Conservation (phyloP, 1,140 invertebrate species). For the Hyles euphorbiae region DNA sequence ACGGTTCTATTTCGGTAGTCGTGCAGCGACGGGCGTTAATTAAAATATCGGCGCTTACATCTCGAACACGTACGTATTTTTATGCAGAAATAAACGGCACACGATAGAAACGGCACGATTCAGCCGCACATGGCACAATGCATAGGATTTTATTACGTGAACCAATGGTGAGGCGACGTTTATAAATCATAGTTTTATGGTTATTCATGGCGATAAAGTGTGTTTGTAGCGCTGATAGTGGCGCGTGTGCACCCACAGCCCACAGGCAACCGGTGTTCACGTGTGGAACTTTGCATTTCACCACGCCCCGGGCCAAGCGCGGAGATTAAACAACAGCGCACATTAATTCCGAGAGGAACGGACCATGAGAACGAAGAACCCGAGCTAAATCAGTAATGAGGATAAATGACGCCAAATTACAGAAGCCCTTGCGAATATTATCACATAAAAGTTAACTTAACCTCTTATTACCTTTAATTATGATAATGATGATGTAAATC, state of each 20-base stretch:
- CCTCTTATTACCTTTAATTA: constrained; percentile 1
- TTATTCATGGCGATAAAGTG: constrained; percentile 50
- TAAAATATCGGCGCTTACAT: constrained; percentile 1
- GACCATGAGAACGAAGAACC: constrained; percentile 1
- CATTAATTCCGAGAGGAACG: constrained; percentile 7
- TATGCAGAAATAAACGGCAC: constrained; percentile 25
- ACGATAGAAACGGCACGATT: constrained; percentile 34
- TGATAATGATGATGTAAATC: constrained; percentile 1
- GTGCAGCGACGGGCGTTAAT: background rate
- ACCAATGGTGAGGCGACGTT: constrained; percentile 42
- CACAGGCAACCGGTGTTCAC: constrained; percentile 14
- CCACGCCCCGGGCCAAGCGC: constrained; percentile 7
- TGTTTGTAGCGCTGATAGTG: constrained; percentile 32
- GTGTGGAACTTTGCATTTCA: constrained; percentile 17
- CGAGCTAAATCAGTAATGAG: constrained; percentile 10
- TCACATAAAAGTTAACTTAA: background rate
- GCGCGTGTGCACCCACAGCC: constrained; percentile 22
- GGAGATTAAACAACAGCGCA: constrained; percentile 4
- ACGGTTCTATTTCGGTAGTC: background rate
- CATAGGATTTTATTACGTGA: constrained; percentile 40
- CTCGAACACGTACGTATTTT: constrained; percentile 4
- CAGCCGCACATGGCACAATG: constrained; percentile 34
- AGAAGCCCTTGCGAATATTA: constrained; percentile 1
- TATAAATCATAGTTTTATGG: constrained; percentile 63
- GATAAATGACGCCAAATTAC: constrained; percentile 8